Evolutionary conservation across 1,140 invertebrate species (phyloP).

Genomic region (Carposina sasakii): DNA sequence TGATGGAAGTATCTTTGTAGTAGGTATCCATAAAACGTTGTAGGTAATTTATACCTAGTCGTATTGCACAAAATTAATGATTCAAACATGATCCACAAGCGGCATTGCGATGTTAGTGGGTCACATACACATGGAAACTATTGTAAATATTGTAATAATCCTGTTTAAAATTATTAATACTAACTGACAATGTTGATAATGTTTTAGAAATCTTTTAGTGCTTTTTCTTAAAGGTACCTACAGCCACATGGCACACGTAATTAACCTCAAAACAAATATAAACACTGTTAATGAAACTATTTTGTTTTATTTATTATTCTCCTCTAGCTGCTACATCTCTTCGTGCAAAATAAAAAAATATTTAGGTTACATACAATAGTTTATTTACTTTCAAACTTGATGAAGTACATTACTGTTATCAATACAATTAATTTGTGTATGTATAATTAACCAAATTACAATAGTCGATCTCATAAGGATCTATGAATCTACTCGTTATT

Average conservation of each 20-base stretch:
- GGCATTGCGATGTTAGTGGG: too few relatives aligned
- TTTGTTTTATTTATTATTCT: constrained; percentile 25
- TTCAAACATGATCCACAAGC: too few relatives aligned
- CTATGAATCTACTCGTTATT: constrained; percentile 23
- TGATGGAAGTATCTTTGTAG: too few relatives aligned
- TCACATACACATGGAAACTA: too few relatives aligned
- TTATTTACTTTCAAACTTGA: constrained; percentile 42
- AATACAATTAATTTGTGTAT: constrained; percentile 50
- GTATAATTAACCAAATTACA: constrained; percentile 35
- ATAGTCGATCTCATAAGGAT: constrained; percentile 4
- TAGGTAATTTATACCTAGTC: too few relatives aligned
- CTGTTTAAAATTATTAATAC: constrained; percentile 36
- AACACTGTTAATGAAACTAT: constrained; percentile 62
- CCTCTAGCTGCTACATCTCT: background rate
- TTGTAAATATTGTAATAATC: constrained; percentile 34
- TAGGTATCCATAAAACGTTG: too few relatives aligned
- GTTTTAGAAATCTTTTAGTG: constrained; percentile 54
- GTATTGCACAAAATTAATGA: too few relatives aligned
- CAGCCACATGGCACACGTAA: constrained; percentile 56
- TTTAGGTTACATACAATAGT: constrained; percentile 15
- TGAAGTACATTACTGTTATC: constrained; percentile 46
- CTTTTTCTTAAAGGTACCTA: constrained; percentile 49
- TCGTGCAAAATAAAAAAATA: background rate
- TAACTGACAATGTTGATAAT: constrained; percentile 51
- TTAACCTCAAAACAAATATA: constrained; percentile 69